These are phyloP conservation scores for Matsumyia berberina DNA, from an alignment of 2,888 invertebrate genomes.

Conservation along the genomic window DNA sequence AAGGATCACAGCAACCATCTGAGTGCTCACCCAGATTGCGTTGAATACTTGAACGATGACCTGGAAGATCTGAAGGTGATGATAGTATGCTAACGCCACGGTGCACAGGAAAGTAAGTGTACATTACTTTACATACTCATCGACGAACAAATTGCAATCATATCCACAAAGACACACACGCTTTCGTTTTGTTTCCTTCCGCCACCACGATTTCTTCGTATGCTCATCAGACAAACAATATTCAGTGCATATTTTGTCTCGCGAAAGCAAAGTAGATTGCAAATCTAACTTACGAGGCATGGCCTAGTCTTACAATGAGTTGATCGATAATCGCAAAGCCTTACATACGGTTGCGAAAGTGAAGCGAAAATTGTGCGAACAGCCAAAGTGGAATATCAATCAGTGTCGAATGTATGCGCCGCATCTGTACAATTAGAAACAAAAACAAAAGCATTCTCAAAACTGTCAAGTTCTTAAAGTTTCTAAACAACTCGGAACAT, in stretches of 20 bases:
- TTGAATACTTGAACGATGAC: constrained; percentile 79
- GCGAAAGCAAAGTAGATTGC: no score
- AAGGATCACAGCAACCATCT: constrained; percentile 60
- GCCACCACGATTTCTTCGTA: background rate
- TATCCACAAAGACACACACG: background rate
- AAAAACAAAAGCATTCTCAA: no score
- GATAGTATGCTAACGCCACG: constrained; percentile 77
- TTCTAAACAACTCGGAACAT: no score
- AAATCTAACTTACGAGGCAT: no score
- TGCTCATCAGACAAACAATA: constrained; percentile 6
- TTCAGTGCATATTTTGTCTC: background rate
- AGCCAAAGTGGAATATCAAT: no score
- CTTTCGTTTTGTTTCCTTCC: background rate
- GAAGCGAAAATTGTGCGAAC: no score
- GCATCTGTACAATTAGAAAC: no score
- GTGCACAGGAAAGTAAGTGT: constrained; percentile 26
- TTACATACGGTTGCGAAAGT: no score
- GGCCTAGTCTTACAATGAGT: no score
- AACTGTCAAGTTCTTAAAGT: no score
- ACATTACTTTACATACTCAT: constrained; percentile 27
- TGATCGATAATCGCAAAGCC: no score
- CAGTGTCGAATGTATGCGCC: no score
- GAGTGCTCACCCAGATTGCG: constrained; percentile 76
- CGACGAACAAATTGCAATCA: background rate
- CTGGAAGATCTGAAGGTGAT: constrained; percentile 79